Evolutionary conservation across 2,113 vertebrate genomes (phyloP), one percentile per base, ranked within the genome.

Genomic region (Siniperca knerii): DNA sequence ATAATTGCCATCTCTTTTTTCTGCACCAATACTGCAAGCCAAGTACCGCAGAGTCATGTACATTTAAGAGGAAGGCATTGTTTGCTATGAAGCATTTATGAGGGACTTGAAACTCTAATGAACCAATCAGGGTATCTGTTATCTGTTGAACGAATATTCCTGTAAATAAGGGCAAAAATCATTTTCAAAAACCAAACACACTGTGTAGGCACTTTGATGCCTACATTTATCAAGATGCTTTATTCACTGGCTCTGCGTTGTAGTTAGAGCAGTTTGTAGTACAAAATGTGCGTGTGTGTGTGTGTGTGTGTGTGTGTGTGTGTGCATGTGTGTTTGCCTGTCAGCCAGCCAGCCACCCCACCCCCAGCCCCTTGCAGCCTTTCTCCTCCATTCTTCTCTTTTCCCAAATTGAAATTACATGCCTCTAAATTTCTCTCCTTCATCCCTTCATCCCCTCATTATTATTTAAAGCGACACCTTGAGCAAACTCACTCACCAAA

Each of bases 391-490:
- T 79, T 79, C 69, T 72, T 74, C 68, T 77, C 64, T 67, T 57
- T 81, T 9, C 55, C 25, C 21, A 77, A 81, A 83, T 86, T 83
- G 81, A 85, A 89, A 88, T 87, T 62, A 82, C 85, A 86, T 79
- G 52, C 70, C 81, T 87, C 64, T 57, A 75, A 75, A 72, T 88
- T 87, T 84, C 61, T 82, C 57, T 76, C 61, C 78, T 70, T 50
- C 42, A 69, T 85, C 71, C 35, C 67, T 66, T 81, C 77, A 79
- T 88, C 82, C 76, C 20, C 13, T 83, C 76, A 87, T 91, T 91
- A 91, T 89, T 92, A 90, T 92, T 93, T 91, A 84, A 90, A 84
- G 64, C 44, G 25, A 83, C 79, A 87, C 86, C 72, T 78, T 83
- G 72, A 89, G 83, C 70, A 83, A 83, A 88, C 62, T 83, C 77